phyloP scores from a whole-genome alignment of 2,113 vertebrate species.

The Aplodontia rufa region DNA sequence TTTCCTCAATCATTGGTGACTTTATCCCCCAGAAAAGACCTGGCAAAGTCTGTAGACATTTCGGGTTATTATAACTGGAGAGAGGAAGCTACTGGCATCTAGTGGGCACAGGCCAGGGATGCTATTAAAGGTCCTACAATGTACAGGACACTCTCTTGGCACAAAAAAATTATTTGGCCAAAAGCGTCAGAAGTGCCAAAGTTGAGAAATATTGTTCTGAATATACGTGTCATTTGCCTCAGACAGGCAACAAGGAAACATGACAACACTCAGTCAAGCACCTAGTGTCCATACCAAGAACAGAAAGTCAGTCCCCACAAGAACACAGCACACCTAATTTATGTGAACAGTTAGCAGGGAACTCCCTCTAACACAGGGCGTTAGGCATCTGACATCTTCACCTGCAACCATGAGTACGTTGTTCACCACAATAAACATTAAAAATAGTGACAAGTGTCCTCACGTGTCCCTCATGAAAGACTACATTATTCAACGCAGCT shows the following conservation, averaged over 20 bases:
- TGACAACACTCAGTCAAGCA: not conserved
- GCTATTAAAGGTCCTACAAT: not conserved
- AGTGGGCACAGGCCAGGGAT: not conserved
- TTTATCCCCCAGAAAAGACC: not conserved
- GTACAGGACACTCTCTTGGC: not conserved
- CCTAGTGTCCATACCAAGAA: not conserved
- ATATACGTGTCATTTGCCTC: not conserved
- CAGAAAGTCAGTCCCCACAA: not conserved
- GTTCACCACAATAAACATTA: not conserved
- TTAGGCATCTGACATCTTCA: not conserved
- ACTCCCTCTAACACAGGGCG: not conserved
- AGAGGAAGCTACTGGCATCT: not conserved
- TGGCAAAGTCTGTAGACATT: not conserved
- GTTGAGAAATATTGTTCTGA: not conserved
- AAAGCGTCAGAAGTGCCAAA: not conserved
- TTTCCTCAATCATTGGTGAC: not conserved
- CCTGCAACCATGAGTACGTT: not conserved
- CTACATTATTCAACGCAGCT: not conserved
- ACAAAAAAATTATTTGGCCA: not conserved
- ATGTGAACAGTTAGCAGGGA: not conserved
- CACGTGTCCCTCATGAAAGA: not conserved
- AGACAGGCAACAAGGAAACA: not conserved
- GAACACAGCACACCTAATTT: not conserved
- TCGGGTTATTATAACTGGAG: not conserved
- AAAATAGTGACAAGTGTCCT: not conserved